Percentiles rank a stretch among this genome's conserved stretches.
Evolutionary conservation across 2,797 vertebrate genomes (phyloP).

Genomic region (Chelonia mydas): DNA sequence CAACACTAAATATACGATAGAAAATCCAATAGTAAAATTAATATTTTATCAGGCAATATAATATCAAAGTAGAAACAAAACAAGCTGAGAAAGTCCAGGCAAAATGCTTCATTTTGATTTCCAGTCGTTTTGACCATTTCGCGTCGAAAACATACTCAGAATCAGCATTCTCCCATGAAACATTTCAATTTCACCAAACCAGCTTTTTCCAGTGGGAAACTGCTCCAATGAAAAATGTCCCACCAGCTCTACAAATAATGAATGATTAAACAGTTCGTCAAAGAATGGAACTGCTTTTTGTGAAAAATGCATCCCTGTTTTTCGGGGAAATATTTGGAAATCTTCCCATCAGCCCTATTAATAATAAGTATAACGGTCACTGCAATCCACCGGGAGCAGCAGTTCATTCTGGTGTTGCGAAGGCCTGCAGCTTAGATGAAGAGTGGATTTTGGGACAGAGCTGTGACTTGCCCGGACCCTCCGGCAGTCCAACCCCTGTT

Average conservation of each 20-base stretch:
- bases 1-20: neutral
- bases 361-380: neutral
- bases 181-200: neutral
- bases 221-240: neutral
- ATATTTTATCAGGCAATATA: neutral
- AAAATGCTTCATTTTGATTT: neutral
- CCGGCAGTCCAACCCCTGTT: neutral
- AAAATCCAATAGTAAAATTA: neutral
- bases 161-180: neutral
- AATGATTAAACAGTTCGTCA: accelerated
- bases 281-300: neutral
- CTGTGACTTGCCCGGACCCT: accelerated
- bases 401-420: neutral
- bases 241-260: neutral
- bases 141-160: neutral
- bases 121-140: neutral
- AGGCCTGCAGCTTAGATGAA: neutral
- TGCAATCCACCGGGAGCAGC: accelerated
- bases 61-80: neutral
- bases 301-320: neutral
- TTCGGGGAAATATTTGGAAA: accelerated
- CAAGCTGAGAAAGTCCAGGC: neutral
- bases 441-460: neutral
- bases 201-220: neutral
- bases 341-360: neutral